Conservation (phyloP, 2,113 vertebrate species). For the Phasianus colchicus region DNA sequence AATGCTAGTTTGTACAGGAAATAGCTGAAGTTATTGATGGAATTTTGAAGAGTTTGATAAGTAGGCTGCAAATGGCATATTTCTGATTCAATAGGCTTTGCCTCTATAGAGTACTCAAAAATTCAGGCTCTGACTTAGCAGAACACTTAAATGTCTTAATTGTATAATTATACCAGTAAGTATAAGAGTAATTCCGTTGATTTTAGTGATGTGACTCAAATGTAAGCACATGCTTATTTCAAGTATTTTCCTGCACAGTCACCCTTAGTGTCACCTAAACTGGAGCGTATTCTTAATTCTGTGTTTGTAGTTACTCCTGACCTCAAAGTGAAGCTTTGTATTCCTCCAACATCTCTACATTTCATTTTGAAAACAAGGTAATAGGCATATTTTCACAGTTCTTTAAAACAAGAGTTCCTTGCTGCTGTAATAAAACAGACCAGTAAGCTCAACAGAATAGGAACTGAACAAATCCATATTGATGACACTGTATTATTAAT, state of each 20-base stretch:
- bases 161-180: constrained; percentile 29
- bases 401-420: background rate
- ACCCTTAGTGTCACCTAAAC: background rate
- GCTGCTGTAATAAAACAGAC: background rate
- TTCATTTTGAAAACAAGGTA: constrained; percentile 19
- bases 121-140: constrained; percentile 13
- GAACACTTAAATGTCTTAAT: constrained; percentile 38
- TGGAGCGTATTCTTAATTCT: fast-evolving
- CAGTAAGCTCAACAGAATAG: background rate
- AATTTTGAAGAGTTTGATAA: background rate
- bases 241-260: background rate
- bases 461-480: constrained; percentile 32
- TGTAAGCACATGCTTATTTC: background rate
- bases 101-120: background rate
- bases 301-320: background rate
- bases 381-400: background rate
- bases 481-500: constrained; percentile 65
- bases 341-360: background rate
- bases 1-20: background rate
- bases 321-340: background rate
- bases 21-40: background rate
- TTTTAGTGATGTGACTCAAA: background rate
- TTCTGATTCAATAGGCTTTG: background rate
- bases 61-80: background rate
- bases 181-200: background rate